Evolutionary conservation across 2,888 invertebrate species (phyloP), one percentile per base, ranked within the genome.

Genomic region (Halocaridina rubra): DNA sequence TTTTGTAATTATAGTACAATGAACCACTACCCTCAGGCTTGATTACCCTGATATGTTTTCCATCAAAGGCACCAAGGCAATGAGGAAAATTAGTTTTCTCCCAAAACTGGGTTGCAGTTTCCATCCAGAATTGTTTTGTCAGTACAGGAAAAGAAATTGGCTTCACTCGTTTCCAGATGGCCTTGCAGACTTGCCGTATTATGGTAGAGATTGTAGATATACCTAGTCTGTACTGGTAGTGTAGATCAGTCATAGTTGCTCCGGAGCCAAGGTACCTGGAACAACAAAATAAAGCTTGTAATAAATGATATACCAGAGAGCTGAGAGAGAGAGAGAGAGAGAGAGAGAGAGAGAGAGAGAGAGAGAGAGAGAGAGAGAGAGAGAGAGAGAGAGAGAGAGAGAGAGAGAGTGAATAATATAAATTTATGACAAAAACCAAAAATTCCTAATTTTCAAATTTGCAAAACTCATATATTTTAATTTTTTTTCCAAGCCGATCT

Each of bases 41-140:
- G 67, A 64, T 64, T 64, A 64, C 67, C 67, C 67, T 64, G 67
- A 64, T 64, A 64, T 64, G 67, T 64, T 64, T 72, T n/a, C n/a
- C n/a, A n/a, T n/a, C n/a, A n/a, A n/a, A n/a, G n/a, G n/a, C n/a
- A n/a, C n/a, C n/a, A n/a, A 74, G 33, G 22, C 74, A 74, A 39
- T 33, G 74, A 32, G 74, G 74, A 39, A 74, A 74, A 74, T 74
- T 46, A 74, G 74, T 74, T 39, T 33, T 32, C n/a, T 19, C 16
- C 19, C 10, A 74, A 33, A 74, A 61, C 57, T 57, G 72, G 13
- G n/a, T 81, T 53, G 53, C 53, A 4, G 53, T 8, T 53, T 8
- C 53, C 8, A 53, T 53, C 24, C 33, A 67, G 46, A 90, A 91
- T 93, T 90, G 39, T 29, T 61, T 22, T 53, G 32, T 75, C n/a